Evolutionary conservation across 1,140 invertebrate species (phyloP).

Genomic region (Pteromalus puparum): DNA sequence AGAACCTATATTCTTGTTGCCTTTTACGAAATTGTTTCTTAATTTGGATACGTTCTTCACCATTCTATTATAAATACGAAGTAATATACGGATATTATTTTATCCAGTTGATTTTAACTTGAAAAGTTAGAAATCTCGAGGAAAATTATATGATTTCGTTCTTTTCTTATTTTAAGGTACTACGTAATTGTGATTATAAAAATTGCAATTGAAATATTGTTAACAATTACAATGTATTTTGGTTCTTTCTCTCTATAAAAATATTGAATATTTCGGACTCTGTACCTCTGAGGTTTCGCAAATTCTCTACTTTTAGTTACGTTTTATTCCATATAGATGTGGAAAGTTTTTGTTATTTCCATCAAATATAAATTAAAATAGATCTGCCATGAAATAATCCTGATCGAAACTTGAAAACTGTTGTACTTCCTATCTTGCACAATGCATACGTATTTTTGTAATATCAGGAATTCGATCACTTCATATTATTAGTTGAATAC

Average conservation of each 20-base stretch:
- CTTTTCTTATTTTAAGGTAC: neutral
- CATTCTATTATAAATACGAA: neutral
- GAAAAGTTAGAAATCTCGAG: neutral
- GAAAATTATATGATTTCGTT: neutral
- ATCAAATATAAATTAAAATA: no score
- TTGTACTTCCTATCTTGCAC: neutral
- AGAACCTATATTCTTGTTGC: neutral
- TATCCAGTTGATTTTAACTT: neutral
- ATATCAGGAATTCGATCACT: neutral
- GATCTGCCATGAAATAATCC: neutral
- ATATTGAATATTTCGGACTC: neutral
- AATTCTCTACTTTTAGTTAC: neutral
- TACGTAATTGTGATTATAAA: neutral
- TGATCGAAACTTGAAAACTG: neutral
- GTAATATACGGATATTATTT: neutral
- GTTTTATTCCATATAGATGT: neutral
- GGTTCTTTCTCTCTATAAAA: no score
- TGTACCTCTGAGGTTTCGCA: neutral
- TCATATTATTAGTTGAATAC: neutral
- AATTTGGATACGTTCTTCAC: slow-evolving; percentile 1
- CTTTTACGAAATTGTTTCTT: slow-evolving; percentile 4
- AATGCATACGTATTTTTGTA: neutral
- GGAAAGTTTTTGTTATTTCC: neutral
- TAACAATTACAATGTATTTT: neutral
- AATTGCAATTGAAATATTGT: neutral